Evolutionary conservation across 2,888 invertebrate genomes (phyloP), one percentile per base, ranked within the genome.

Genomic region (Uloborus plumipes): DNA sequence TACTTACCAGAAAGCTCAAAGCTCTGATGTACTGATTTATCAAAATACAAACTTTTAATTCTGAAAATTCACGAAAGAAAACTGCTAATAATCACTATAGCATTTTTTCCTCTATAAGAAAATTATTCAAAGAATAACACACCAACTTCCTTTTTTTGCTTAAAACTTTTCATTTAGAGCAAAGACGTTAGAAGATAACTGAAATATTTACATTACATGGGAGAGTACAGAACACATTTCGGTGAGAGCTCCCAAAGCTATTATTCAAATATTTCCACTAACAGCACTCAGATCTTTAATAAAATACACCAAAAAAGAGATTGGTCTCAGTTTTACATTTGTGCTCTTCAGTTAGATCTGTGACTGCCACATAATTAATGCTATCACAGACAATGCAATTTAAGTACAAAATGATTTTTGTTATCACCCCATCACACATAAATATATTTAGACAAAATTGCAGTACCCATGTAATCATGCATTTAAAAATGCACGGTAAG

Each of bases 381-480:
- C 83, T 83, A 83, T 83, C 83, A 83, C 83, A 83, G 83, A 77
- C 77, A 73, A 83, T 83, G 61, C 55, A 83, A 75, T 77, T 83
- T 77, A 83, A 83, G 82, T 82, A 82, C 82, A 82, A 83, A 82
- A 83, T 74, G 80, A 70, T 83, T 82, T 77, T 75, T 59, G 22
- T 71, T 76, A 59, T 69, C 77, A 83, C 83, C 83, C 83, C 83
- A 83, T 83, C 83, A 49, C 77, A 83, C 83, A 77, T 65, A 31
- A 20, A 76, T 72, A 70, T 53, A 47, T 65, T 66, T 70, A 53
- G 71, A 71, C 70, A 66, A 66, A 76, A 76, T 66, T 73, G 31
- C 51, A 82, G 76, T 82, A 76, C 76, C 75, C 64, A 67, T 39
- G 55, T 31, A 70, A 75, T 47, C 71, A 75, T 82, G 81, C 81